phyloP scores from a whole-genome alignment of 2,797 vertebrate species.

The Bradypus variegatus region DNA sequence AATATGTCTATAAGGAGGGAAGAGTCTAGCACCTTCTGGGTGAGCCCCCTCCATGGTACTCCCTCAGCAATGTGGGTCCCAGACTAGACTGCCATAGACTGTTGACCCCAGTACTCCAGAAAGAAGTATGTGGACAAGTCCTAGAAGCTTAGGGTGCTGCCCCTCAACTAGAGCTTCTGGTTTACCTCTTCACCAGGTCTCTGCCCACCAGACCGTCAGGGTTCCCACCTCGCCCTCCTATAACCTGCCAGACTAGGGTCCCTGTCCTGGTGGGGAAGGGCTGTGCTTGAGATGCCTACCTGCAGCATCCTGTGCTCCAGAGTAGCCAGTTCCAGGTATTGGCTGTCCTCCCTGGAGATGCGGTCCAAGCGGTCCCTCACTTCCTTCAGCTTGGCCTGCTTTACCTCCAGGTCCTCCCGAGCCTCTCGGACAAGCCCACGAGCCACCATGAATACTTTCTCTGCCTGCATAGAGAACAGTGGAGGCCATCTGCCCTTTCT shows the following conservation, averaged over 20 bases:
- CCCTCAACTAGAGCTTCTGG: not conserved
- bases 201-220: not conserved
- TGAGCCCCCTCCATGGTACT: not conserved
- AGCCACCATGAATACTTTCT: constrained; percentile 92
- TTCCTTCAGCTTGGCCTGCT: constrained; percentile 89
- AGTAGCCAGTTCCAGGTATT: constrained; percentile 94
- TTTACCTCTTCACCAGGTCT: not conserved
- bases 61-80: not conserved
- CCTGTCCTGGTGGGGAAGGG: not conserved
- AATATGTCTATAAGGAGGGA: not conserved
- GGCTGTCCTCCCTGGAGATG: constrained; percentile 90
- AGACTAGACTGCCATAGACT: not conserved
- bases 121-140: not conserved
- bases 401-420: constrained; percentile 82
- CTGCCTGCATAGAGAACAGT: constrained; percentile 77
- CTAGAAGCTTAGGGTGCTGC: not conserved
- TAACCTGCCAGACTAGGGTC: not conserved
- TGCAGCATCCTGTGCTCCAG: constrained; percentile 93
- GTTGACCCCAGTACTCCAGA: not conserved
- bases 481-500: not conserved
- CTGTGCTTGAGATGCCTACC: constrained; percentile 71
- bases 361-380: constrained; percentile 92
- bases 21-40: not conserved
- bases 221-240: not conserved
- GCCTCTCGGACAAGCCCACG: constrained; percentile 92